Evolutionary conservation across 2,113 vertebrate genomes (phyloP).

Genomic region (Taxidea taxus): DNA sequence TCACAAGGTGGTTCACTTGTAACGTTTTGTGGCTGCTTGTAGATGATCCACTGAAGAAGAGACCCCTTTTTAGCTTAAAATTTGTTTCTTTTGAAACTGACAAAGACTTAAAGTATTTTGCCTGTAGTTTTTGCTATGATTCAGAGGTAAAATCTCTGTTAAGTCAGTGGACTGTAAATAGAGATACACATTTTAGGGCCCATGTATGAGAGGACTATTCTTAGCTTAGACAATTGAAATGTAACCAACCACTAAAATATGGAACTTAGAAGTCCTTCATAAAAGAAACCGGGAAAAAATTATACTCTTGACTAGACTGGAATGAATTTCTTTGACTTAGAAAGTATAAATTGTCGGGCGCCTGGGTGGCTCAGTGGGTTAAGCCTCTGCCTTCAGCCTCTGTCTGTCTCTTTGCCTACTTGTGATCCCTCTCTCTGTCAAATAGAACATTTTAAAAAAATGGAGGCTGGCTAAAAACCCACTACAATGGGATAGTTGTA

Average conservation of each 20-base stretch:
- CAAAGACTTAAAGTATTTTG: conserved; percentile 17
- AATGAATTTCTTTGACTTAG: neutral
- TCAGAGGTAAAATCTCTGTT: neutral
- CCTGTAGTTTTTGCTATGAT: neutral
- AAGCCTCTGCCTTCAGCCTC: no score
- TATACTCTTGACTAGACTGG: neutral
- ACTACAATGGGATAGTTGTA: neutral
- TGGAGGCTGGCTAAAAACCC: neutral
- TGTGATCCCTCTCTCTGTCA: no score
- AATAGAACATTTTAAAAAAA: neutral
- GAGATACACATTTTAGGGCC: neutral
- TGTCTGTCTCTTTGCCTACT: no score
- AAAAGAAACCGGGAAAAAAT: neutral
- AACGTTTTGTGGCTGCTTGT: neutral
- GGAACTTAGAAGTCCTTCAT: neutral
- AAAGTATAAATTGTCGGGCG: neutral
- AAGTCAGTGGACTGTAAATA: neutral
- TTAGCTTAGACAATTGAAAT: conserved; percentile 12
- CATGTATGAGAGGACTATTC: neutral
- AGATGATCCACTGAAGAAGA: neutral
- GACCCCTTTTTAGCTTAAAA: neutral
- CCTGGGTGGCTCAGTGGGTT: no score
- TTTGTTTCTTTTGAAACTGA: neutral
- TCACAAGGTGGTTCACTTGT: neutral
- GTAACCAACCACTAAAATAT: neutral